phyloP scores from a whole-genome alignment of 2,113 vertebrate species.

The Anas platyrhynchos region DNA sequence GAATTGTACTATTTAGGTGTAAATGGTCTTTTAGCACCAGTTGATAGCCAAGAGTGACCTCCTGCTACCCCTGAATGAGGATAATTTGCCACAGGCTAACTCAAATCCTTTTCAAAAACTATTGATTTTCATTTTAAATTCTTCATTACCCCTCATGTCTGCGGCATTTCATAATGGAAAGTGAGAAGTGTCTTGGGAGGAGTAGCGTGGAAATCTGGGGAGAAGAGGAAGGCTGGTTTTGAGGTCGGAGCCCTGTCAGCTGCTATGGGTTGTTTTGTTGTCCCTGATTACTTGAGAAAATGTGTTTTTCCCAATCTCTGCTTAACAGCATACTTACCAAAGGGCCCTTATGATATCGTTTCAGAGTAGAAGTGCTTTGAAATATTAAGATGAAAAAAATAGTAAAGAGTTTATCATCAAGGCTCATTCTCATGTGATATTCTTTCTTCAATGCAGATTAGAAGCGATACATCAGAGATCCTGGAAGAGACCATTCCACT shows the following conservation, averaged over 20 bases:
- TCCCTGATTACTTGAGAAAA: background rate
- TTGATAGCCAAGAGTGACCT: background rate
- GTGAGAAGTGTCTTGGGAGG: background rate
- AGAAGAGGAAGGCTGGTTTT: background rate
- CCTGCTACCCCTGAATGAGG: background rate
- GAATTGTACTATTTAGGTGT: background rate
- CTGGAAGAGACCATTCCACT: conserved; percentile 52
- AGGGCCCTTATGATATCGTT: background rate
- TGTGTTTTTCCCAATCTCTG: background rate
- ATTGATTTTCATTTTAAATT: background rate
- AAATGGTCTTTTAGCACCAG: background rate
- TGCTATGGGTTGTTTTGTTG: background rate
- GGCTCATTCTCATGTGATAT: background rate
- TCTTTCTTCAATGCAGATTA: conserved; percentile 45
- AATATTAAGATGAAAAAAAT: background rate
- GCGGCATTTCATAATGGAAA: background rate
- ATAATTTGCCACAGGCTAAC: background rate
- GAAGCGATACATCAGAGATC: conserved; percentile 59
- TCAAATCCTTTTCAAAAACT: background rate
- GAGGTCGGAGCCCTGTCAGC: background rate
- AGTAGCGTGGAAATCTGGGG: background rate
- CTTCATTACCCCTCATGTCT: background rate
- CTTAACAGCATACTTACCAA: background rate
- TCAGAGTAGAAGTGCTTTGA: background rate
- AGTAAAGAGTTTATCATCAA: background rate